A percentile compares a stretch with the other conserved stretches of the same genome.
These are phyloP conservation scores for Eretmochelys imbricata DNA, from an alignment of 2,113 vertebrate species.

Conservation along the genomic window DNA sequence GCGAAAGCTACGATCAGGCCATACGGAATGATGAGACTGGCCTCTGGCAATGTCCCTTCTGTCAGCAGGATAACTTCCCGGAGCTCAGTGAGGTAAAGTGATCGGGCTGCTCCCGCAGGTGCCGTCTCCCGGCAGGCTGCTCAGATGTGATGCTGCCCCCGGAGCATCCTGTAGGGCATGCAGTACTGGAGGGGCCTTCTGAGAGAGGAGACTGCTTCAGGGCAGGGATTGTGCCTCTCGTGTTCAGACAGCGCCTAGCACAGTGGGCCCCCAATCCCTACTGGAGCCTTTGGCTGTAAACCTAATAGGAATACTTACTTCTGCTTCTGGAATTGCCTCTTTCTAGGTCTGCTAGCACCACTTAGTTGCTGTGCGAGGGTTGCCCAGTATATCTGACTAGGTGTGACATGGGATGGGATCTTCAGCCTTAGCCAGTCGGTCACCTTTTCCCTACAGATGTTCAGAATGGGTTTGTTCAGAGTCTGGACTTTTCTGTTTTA, in stretches of 20 bases:
- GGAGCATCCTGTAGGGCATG: neutral
- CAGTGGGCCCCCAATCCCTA: neutral
- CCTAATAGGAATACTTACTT: neutral
- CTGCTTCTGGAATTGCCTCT: neutral
- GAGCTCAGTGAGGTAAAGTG: slow-evolving; percentile 93
- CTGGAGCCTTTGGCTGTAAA: neutral
- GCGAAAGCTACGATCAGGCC: slow-evolving; percentile 98
- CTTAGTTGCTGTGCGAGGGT: neutral
- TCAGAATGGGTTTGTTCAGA: neutral
- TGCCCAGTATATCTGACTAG: neutral
- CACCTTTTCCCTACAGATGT: neutral
- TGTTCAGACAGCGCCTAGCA: neutral
- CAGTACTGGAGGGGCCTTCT: neutral
- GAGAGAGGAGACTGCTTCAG: neutral
- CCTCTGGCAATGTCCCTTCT: slow-evolving; percentile 98
- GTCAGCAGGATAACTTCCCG: slow-evolving; percentile 98
- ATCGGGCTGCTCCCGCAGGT: neutral
- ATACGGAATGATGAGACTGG: slow-evolving; percentile 95
- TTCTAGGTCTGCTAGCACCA: neutral
- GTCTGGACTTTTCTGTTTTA: neutral
- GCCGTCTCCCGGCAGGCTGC: neutral
- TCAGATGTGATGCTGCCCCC: rapidly evolving
- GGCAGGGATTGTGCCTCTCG: neutral
- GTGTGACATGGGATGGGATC: neutral
- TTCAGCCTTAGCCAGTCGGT: neutral